Base-by-base conservation (phyloP, 2,113 vertebrate genomes). In the Zootoca vivipara region DNA sequence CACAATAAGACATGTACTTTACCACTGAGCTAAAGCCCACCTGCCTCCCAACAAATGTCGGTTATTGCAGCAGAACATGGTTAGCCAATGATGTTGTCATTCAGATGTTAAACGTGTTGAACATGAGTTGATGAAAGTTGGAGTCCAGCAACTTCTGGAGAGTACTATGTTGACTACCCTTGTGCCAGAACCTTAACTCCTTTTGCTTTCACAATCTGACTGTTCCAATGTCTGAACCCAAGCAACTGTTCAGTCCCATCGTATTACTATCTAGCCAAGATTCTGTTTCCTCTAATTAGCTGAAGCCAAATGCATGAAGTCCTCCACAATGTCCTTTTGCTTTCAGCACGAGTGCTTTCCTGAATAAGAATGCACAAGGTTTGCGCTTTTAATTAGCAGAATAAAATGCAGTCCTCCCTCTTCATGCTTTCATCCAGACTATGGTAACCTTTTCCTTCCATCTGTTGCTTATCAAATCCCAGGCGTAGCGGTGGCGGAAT, bases 371-470 rank as follows among this genome's bases (percentile, higher is more conserved):
- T 20, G 64, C 86, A 40, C 28, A 85, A 52, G 38, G 1, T 20
- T 82, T 85, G 92, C 30, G 2, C 24, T 12, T 0, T 62, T 90
- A n/a, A 26, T 42, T 30, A 81, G 7, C 42, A 46, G 69, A 93
- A 79, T 70, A 86, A 89, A 81, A 4, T 15, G 3, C 67, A 0
- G 7, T 3, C 69, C 62, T 42, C 52, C 62, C 28, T 22, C 22
- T 42, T 30, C 42, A 16, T 35, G 58, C 10, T 90, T 93, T 94
- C 87, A 80, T 83, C 20, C 85, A 86, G 38, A 62, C 2, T 10
- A 15, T 8, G 38, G 0, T 87, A 35, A 83, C 87, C 58, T 88
- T 88, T 82, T 62, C 69, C 5, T 89, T 85, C 81, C 58, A 28
- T 18, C 58, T 85, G 20, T 56, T 84, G 56, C 75, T 83, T 81